Base-by-base conservation (phyloP, 2,797 vertebrate genomes). In the Chaetodon trifasciatus region DNA sequence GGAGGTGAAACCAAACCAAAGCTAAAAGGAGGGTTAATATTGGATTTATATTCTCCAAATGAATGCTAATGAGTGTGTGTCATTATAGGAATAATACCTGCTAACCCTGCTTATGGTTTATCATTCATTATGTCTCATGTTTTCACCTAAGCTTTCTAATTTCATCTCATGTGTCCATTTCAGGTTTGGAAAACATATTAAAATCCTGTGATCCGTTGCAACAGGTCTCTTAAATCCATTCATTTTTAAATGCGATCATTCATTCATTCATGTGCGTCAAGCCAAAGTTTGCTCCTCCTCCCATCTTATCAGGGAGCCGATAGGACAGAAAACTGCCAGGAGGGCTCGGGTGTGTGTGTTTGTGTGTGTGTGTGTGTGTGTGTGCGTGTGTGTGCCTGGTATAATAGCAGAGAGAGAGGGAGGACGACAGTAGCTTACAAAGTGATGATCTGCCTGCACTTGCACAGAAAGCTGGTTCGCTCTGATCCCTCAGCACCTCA, bases 201-300 rank as follows among this genome's bases (percentile, higher is more conserved):
- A 21, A 64, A 37, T 0, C 8, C 5, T 65, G 5, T n/a, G 8
- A 49, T 11, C 35, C 0, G 0, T 9, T 62, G 37, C 49, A 57
- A 1, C 10, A 63, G 17, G 0, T 35, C 15, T 62, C 24, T 44
- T 3, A 55, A 6, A 63, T 24, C 39, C 67, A 72, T 82, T 60
- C 40, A 79, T 61, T 55, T 55, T 40, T 12, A 40, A 64, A 66
- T 42, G 8, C 52, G 32, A 50, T 65, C 56, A 75, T 62, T 32
- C 28, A 75, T 62, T 32, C 28, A 32, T 32, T 85, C 65, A 69
- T 82, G 15, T 63, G 44, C 15, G 17, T 85, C 81, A 72, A 49
- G 15, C 17, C 11, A 28, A 39, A 65, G 55, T 57, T n/a, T 65
- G 71, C 85, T 86, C 86, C 88, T 78, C 76, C 91, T 85, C 64